A percentile compares a stretch with the other conserved stretches of the same genome.
Conservation (phyloP, 2,113 vertebrate genomes). For the Triplophysa tibetana region DNA sequence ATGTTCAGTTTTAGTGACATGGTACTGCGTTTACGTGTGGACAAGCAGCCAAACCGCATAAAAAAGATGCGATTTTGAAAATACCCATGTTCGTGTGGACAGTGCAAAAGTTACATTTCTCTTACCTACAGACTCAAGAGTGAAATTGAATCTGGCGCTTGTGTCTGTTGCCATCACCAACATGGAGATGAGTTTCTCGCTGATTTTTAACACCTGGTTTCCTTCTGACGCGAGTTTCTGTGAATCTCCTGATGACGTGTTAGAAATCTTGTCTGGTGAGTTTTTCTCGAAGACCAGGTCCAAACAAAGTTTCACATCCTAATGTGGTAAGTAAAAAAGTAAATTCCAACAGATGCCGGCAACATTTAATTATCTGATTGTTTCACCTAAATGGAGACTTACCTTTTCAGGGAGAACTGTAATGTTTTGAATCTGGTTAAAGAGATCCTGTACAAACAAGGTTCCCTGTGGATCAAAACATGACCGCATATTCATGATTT, state of each 20-base stretch:
- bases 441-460: not conserved
- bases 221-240: not conserved
- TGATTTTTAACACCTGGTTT: not conserved
- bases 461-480: not conserved
- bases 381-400: not conserved
- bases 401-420: not conserved
- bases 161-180: not conserved
- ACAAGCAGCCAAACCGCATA: too few species aligned
- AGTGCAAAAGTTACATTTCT: not conserved
- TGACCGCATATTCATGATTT: not conserved
- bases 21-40: too few species aligned
- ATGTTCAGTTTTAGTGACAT: too few species aligned
- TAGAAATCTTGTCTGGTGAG: not conserved
- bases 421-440: not conserved
- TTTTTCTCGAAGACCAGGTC: not conserved
- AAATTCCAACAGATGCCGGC: not conserved
- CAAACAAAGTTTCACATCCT: not conserved
- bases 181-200: not conserved
- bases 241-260: too few species aligned
- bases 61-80: too few species aligned
- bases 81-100: too few species aligned
- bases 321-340: not conserved
- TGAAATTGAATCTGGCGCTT: not conserved
- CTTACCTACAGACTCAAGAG: not conserved
- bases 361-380: not conserved